Evolutionary conservation across 2,797 vertebrate species (phyloP), one percentile per base, ranked within the genome.

Genomic region (Parambassis ranga): DNA sequence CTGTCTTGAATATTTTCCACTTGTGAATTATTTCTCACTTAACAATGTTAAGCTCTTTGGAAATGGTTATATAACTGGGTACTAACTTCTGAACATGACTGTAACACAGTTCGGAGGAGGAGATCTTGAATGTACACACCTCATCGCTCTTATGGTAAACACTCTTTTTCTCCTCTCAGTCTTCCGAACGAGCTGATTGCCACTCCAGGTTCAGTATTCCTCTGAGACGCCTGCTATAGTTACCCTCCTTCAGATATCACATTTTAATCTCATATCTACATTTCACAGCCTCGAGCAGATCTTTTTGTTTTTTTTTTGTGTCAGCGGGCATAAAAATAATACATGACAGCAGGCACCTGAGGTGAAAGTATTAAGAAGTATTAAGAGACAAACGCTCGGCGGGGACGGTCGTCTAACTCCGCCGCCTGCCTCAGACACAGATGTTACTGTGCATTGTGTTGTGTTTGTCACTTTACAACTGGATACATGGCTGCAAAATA

Each of bases 241-340:
- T 62, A 33, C 50, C 8, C 38, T 11, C 27, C 53, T 39, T 65
- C 50, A 39, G 42, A 52, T 38, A 39, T 71, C 65, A 42, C 39
- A n/a, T 32, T 74, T 51, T 65, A 49, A 74, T 71, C 63, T 74
- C 13, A 7, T 33, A 49, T 55, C 65, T 10, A 35, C 5, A n/a
- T 31, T 27, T 65, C 26, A 1, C 32, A 26, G 67, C 55, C 26
- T 3, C 14, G 0, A 52, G 69, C 61, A 7, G 23, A 36, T 51
- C 43, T 4, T 47, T 35, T 39, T 26, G 43, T 63, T 22, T 56
- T 35, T 39, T 26, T 43, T 63, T 22, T 56, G 35, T 51, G 41
- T 52, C 39, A 20, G 33, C 3, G 6, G 42, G 49, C 55, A 26
- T 48, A 31, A 58, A 50, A 65, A 26, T 48, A 31, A 58, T 50